Evolutionary conservation across 2,888 invertebrate genomes (phyloP).

Genomic region (Daptonema setosum): DNA sequence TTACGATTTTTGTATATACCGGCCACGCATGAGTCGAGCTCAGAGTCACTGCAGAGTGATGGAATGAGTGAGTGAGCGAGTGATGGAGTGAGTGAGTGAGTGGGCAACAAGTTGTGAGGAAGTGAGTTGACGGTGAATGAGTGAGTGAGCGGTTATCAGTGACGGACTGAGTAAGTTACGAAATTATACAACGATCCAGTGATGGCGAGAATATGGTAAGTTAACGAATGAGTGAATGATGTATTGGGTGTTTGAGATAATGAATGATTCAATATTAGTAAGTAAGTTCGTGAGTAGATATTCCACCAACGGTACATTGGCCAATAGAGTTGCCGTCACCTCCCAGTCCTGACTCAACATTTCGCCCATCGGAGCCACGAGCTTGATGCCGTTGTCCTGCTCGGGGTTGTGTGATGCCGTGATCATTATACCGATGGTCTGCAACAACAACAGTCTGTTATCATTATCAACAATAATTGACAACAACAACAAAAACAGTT

Average conservation of each 20-base stretch:
- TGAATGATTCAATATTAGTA: too few species aligned
- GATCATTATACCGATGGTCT: constrained; percentile 75
- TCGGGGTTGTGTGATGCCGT: constrained; percentile 96
- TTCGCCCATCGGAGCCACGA: constrained; percentile 83
- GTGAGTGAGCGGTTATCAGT: too few species aligned
- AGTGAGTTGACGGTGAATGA: too few species aligned
- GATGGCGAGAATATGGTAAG: too few species aligned
- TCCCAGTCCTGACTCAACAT: constrained; percentile 90
- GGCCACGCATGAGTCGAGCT: background rate
- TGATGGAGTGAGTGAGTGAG: too few species aligned
- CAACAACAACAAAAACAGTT: background rate
- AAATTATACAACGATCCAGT: too few species aligned
- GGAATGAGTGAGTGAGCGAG: too few species aligned
- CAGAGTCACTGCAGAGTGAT: background rate
- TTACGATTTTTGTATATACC: background rate
- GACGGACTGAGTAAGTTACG: too few species aligned
- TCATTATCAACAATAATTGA: background rate
- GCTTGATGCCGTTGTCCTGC: constrained; percentile 82
- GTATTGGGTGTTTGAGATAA: too few species aligned
- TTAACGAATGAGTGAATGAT: too few species aligned
- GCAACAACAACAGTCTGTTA: constrained; percentile 33
- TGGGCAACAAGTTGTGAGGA: too few species aligned
- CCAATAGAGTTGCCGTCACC: constrained; percentile 57
- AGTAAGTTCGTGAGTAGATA: too few species aligned
- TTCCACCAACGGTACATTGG: constrained; percentile 49